These are phyloP conservation scores for Tiphia femorata DNA, from an alignment of 2,888 invertebrate genomes.

Conservation along the genomic window DNA sequence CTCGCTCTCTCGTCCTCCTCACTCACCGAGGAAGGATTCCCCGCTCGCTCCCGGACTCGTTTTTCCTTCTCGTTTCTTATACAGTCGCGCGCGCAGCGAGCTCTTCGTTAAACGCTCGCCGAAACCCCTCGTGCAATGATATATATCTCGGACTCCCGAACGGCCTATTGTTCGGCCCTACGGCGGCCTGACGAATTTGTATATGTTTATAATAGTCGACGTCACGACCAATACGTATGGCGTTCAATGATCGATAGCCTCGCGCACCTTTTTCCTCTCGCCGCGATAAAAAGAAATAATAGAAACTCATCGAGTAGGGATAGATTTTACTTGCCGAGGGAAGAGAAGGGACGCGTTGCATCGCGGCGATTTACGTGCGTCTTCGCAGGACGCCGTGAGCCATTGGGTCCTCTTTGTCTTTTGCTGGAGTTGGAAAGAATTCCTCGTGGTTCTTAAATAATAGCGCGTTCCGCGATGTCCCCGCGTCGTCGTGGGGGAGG, in stretches of 20 bases:
- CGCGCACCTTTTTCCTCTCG: too few species aligned
- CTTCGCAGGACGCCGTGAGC: too few species aligned
- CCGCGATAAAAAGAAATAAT: too few species aligned
- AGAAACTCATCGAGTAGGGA: too few species aligned
- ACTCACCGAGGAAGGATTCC: neutral
- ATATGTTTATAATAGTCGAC: slow-evolving; percentile 68
- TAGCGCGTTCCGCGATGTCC: slow-evolving; percentile 34
- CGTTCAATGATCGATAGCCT: neutral
- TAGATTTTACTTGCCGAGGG: too few species aligned
- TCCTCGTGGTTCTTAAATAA: slow-evolving; percentile 20
- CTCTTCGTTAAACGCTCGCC: slow-evolving; percentile 1
- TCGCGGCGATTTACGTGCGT: too few species aligned
- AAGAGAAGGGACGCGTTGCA: too few species aligned
- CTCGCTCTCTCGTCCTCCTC: slow-evolving; percentile 20
- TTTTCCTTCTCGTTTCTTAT: neutral
- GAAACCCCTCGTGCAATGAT: slow-evolving; percentile 61
- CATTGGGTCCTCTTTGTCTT: neutral
- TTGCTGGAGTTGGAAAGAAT: neutral
- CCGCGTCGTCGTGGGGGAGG: too few species aligned
- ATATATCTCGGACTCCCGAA: slow-evolving; percentile 67
- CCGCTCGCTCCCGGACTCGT: neutral
- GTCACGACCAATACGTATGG: slow-evolving; percentile 15
- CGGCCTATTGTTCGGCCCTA: slow-evolving; percentile 67
- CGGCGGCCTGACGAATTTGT: slow-evolving; percentile 68
- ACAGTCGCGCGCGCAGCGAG: slow-evolving; percentile 7